phyloP scores from a whole-genome alignment of 37 sponge, comb jelly and placozoan genomes.

The Hexactinellida sp. region DNA sequence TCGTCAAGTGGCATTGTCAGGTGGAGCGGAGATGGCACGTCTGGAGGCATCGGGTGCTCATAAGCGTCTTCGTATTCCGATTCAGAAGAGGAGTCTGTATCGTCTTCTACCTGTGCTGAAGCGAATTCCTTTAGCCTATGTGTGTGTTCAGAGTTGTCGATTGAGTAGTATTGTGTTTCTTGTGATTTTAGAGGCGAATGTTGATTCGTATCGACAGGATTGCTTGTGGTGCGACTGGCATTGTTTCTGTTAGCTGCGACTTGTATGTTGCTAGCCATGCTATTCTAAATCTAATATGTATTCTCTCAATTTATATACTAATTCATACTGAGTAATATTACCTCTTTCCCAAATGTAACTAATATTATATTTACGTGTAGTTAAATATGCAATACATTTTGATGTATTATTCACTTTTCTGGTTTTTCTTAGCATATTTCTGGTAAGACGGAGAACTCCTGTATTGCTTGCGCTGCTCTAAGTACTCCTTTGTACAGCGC shows the following conservation, averaged over 20 bases:
- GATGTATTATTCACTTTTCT: no score
- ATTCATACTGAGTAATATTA: no score
- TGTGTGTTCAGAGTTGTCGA: not conserved
- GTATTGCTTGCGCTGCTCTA: not conserved
- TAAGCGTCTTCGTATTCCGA: not conserved
- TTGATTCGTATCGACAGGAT: not conserved
- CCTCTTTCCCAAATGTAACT: no score
- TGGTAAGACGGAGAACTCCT: not conserved
- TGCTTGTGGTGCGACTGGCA: not conserved
- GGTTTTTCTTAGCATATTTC: not conserved
- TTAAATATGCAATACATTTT: no score
- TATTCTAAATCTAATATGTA: no score
- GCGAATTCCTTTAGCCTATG: not conserved
- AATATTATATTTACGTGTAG: no score
- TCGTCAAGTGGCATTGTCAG: not conserved
- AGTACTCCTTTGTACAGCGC: not conserved
- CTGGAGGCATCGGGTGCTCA: not conserved
- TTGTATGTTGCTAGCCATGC: not conserved
- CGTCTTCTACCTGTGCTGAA: not conserved
- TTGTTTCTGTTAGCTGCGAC: not conserved
- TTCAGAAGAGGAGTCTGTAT: not conserved
- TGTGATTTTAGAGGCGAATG: not conserved
- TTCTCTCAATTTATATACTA: no score
- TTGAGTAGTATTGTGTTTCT: not conserved
- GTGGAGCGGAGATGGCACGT: not conserved